A percentile compares a stretch with the other conserved stretches of the same genome.
phyloP scores from a whole-genome alignment of 2,888 invertebrate species.

The Acanthosepion pharaonis region DNA sequence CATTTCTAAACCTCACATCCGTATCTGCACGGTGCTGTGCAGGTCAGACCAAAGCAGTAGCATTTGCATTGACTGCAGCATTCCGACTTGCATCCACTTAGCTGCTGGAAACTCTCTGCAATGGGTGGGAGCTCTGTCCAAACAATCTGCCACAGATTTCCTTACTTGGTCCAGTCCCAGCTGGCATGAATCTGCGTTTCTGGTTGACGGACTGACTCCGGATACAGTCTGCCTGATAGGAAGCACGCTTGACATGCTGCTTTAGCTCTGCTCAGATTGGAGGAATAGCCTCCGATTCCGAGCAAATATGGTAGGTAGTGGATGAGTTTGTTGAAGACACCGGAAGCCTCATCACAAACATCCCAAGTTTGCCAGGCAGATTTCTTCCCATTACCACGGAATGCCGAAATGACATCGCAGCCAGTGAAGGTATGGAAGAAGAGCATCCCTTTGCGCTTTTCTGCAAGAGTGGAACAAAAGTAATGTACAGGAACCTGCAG shows the following conservation, averaged over 20 bases:
- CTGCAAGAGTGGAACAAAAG: neutral
- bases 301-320: slow-evolving; percentile 50
- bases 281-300: slow-evolving; percentile 56
- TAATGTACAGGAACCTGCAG: slow-evolving; percentile 57
- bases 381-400: slow-evolving; percentile 56
- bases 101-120: slow-evolving; percentile 36
- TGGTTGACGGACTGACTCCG: slow-evolving; percentile 49
- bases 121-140: slow-evolving; percentile 52
- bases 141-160: slow-evolving; percentile 50
- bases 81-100: no score
- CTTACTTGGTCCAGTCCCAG: slow-evolving; percentile 50
- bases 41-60: no score
- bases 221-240: slow-evolving; percentile 52
- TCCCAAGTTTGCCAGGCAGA: slow-evolving; percentile 56
- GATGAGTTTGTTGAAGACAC: slow-evolving; percentile 48
- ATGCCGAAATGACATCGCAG: slow-evolving; percentile 56
- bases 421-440: slow-evolving; percentile 60
- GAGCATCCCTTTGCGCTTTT: slow-evolving; percentile 48
- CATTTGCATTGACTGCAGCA: no score
- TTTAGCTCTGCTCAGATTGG: slow-evolving; percentile 52
- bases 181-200: slow-evolving; percentile 47
- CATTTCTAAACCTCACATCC: no score
- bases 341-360: slow-evolving; percentile 47
- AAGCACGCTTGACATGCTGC: slow-evolving; percentile 54
- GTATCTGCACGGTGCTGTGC: no score